Percentiles rank a stretch among this genome's conserved stretches.
Evolutionary conservation across 2,797 vertebrate species (phyloP).

Genomic region (Corythornis leucogaster): DNA sequence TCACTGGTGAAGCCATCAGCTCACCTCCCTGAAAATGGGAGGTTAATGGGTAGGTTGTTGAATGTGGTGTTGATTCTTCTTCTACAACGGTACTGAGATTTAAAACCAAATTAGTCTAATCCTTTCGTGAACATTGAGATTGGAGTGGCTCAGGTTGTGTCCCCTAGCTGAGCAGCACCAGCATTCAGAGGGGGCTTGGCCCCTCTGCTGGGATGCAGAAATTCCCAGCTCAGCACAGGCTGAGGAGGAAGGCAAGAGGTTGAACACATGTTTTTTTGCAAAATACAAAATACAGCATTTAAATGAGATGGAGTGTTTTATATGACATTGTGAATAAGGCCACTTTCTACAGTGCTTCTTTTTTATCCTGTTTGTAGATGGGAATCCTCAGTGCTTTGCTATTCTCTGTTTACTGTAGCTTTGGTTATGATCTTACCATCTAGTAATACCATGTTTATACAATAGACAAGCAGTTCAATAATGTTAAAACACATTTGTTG

Average conservation of each 20-base stretch:
- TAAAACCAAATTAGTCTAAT: not conserved
- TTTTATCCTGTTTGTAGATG: not conserved
- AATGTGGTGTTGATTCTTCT: not conserved
- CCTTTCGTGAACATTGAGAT: not conserved
- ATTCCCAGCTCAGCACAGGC: not conserved
- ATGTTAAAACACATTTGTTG: not conserved
- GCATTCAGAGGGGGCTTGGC: not conserved
- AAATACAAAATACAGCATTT: not conserved
- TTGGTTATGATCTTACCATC: not conserved
- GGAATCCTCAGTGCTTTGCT: not conserved
- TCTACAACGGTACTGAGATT: not conserved
- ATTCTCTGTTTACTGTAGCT: not conserved
- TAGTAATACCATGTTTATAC: not conserved
- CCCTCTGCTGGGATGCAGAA: not conserved
- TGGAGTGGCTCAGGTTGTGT: not conserved
- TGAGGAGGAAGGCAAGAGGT: not conserved
- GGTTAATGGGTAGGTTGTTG: not conserved
- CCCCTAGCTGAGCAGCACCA: not conserved
- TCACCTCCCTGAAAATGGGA: not conserved
- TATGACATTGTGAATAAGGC: not conserved
- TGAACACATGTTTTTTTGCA: not conserved
- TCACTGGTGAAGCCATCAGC: not conserved
- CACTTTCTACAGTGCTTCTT: not conserved
- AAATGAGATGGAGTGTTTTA: not conserved
- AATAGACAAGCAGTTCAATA: not conserved